Base-by-base conservation (phyloP, 2,797 vertebrate species). In the Telmatherina bonti region DNA sequence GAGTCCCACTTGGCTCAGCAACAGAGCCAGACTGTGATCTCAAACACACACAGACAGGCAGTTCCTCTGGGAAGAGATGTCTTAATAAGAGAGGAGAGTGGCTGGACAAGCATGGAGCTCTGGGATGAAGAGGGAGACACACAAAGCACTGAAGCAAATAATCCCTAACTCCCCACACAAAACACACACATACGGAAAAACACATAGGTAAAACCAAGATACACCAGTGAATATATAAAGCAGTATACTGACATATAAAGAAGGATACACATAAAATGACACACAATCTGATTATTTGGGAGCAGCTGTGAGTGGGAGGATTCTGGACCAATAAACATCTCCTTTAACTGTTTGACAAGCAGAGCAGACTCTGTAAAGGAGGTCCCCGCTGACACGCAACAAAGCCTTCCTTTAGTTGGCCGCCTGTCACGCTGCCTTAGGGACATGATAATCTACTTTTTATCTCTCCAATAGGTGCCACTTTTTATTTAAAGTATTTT, bases 281-380 rank as follows among this genome's bases (percentile, higher is more conserved):
- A 74, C 52, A 31, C 74, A 67, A 59, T 52, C 70, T 65, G 62
- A 74, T 78, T 81, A 78, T 79, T 74, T 78, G 83, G 87, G 83
- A 90, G 88, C 92, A 90, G 85, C 85, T 91, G 88, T 72, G 89
- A 81, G 90, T 88, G 87, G 89, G 91, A 88, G 85, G 82, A 80
- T 70, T 80, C 74, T 85, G 80, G 85, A 83, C 82, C 71, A 77
- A 70, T 56, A 69, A 88, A 84, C 74, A 65, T 83, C 75, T 89
- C 75, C 55, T 87, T 79, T 76, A 72, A 64, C 74, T 67, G 69
- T 74, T 72, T 72, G 81, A 87, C 62, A 69, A 82, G 72, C 55
- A n/a, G 81, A 72, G 20, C 67, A 83, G 67, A 82, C 61, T 84
- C 54, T 70, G 79, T 62, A 57, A 72, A 75, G 60, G 59, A 76